Percentiles rank a stretch among this genome's conserved stretches.
phyloP scores from a whole-genome alignment of 2,797 vertebrate species.

The Melanitta fusca region DNA sequence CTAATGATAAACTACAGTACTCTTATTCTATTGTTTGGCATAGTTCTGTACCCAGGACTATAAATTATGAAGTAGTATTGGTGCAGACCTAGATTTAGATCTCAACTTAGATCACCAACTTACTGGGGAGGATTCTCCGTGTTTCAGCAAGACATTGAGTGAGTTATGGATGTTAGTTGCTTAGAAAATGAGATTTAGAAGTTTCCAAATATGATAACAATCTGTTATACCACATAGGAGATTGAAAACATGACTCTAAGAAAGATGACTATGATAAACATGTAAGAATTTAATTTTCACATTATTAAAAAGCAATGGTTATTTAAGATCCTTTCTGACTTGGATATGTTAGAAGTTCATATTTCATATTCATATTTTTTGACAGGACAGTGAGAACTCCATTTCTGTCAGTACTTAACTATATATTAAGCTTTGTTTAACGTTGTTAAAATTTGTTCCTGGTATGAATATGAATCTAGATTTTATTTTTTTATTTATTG shows the following conservation, averaged over 20 bases:
- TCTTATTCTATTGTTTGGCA: not conserved
- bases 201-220: not conserved
- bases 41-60: not conserved
- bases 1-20: not conserved
- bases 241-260: not conserved
- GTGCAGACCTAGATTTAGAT: not conserved
- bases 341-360: not conserved
- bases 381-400: not conserved
- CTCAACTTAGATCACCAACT: not conserved
- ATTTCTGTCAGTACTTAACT: not conserved
- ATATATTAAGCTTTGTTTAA: not conserved
- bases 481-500: not conserved
- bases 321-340: not conserved
- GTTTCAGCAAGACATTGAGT: not conserved
- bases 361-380: not conserved
- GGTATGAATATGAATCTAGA: not conserved
- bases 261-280: not conserved
- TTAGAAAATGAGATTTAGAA: not conserved
- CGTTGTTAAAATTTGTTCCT: not conserved
- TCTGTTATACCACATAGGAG: accelerated
- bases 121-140: accelerated
- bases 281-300: not conserved
- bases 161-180: not conserved
- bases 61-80: not conserved
- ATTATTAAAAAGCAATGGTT: not conserved